Base-by-base conservation (phyloP, 2,888 invertebrate species). In the Sinodicranocentrus sp. region DNA sequence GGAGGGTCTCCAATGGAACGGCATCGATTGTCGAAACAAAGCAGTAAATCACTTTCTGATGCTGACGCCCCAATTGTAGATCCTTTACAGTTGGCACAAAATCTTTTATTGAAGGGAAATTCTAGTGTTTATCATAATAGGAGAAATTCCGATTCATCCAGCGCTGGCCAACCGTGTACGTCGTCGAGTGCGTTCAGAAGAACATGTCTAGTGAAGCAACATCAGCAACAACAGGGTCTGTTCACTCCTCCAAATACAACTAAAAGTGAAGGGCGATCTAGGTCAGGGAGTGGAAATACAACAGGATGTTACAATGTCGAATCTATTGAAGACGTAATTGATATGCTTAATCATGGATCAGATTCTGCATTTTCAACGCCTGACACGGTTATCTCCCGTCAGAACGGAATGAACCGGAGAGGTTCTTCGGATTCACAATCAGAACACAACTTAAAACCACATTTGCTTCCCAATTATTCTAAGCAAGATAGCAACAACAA, bases 241-340 rank as follows among this genome's bases (percentile, higher is more conserved):
- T 15, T n/a, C 21, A 8, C 15, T 1, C 21, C 52, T 52, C 52
- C 52, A 52, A 52, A 48, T 52, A 52, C 52, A 19, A 3, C 52
- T 8, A 61, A 17, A 59, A 59, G 15, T 26, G 25, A 61, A 3
- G n/a, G 15, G 3, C 2, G n/a, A 19, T 15, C 5, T 15, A 3
- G 5, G 3, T 15, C 25, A n/a, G 23, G 67, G 10, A 39, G 43
- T 19, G 63, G 5, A 2, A 33, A 19, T 44, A 2, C n/a, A 52
- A 3, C 59, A 3, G 19, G 19, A 10, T 23, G 3, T 2, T 21
- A 70, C 21, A 21, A 70, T 70, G 19, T 52, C 44, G 17, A 70
- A 1, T 52, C 25, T 25, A 44, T 70, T 0, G 70, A 48, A 15
- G 25, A 70, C 8, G 52, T 70, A 10, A 70, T 70, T 70, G 70